Base-by-base conservation (phyloP, 2,113 vertebrate genomes). In the Bos javanicus region DNA sequence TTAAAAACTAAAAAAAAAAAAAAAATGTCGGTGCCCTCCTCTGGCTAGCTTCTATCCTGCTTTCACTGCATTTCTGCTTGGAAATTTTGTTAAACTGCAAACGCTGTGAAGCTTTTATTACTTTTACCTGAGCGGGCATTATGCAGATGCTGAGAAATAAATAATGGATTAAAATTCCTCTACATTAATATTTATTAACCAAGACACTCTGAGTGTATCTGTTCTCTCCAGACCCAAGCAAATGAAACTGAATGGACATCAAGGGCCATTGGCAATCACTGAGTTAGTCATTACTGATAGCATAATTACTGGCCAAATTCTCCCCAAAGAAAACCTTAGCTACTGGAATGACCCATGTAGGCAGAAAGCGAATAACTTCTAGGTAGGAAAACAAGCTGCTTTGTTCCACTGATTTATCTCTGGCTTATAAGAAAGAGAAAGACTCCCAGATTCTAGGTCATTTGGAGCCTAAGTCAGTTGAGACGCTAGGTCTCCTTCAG, bases 171-270 rank as follows among this genome's bases (percentile, higher is more conserved):
- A 60, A 87, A 86, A 83, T 89, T 97, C 60, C 60, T 91, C 50
- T 26, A 28, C 80, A 91, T 97, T 89, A 93, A 93, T 95, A 96
- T 97, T 94, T 89, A 97, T 96, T 84, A 94, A 57, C 60, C 56
- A 33, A 43, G 76, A 39, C 48, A n/a, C 83, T 94, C 33, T 23
- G 82, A 88, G 67, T 52, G 3, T 88, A 67, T 93, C 86, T 82
- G 4, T 59, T 97, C 54, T 89, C 62, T 21, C 78, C 78, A 93
- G 80, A 19, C 50, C 57, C n/a, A 43, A 80, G 78, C n/a, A 60
- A 80, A 71, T 23, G 74, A 95, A 81, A 62, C 50, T 12, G 43
- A 30, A 8, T 12, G 8, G 56, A 2, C 43, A 60, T 33, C 19
- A 33, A 30, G 9, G 59, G 64, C 91, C 28, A 9, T 21, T 52